Conservation (phyloP, 2,113 vertebrate species). For the Martes martes region DNA sequence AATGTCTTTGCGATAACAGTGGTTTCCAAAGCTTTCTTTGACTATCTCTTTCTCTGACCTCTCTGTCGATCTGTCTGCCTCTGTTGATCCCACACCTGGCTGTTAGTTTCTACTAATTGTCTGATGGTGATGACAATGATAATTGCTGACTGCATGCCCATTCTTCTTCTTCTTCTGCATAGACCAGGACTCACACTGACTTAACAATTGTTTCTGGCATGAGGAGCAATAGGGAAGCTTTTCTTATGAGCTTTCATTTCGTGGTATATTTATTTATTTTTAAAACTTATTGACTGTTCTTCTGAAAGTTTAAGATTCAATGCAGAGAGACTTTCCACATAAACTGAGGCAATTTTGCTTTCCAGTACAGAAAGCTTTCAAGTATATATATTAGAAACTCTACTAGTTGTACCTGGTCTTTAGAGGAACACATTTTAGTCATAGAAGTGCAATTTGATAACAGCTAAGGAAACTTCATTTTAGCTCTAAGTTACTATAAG, state of each 20-base stretch:
- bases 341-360: conserved; percentile 48
- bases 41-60: not conserved
- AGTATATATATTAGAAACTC: conserved; percentile 43
- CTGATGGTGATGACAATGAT: not conserved
- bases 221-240: not conserved
- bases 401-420: conserved; percentile 61
- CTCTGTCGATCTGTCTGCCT: not conserved
- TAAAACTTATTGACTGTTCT: conserved; percentile 15
- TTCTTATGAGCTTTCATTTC: not conserved
- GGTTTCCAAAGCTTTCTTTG: not conserved
- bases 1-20: not conserved
- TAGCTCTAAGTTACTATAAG: conserved; percentile 75
- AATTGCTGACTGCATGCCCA: not conserved
- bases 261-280: not conserved
- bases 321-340: conserved; percentile 62
- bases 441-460: conserved; percentile 71
- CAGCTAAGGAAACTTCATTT: conserved; percentile 76
- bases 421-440: conserved; percentile 71
- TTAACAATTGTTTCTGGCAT: not conserved
- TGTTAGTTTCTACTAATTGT: not conserved
- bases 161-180: not conserved
- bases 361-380: conserved; percentile 62
- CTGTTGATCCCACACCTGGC: not conserved
- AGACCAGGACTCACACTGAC: not conserved
- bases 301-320: conserved; percentile 51